Conservation (phyloP, 2,888 invertebrate species). For the Junonia oenone region DNA sequence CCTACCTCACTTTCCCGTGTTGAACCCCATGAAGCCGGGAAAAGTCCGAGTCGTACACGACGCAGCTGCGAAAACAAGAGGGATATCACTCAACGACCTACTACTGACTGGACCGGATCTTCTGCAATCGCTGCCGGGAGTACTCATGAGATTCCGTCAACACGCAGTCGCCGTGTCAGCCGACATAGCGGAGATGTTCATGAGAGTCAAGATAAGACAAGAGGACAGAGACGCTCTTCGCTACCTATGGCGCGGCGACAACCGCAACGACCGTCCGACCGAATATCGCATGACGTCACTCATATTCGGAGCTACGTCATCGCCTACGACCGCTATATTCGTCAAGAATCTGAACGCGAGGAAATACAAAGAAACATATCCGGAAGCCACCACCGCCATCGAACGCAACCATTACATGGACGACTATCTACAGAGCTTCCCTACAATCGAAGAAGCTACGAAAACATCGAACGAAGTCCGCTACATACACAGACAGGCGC, state of each 20-base stretch:
- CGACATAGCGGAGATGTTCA: constrained; percentile 33
- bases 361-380: constrained; percentile 4
- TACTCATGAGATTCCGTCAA: constrained; percentile 28
- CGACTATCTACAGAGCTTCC: constrained; percentile 14
- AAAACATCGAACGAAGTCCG: no score
- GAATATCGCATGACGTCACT: constrained; percentile 28
- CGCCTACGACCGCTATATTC: constrained; percentile 24
- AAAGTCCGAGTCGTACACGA: constrained; percentile 26
- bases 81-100: constrained; percentile 23
- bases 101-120: constrained; percentile 28
- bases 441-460: no score
- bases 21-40: constrained; percentile 23
- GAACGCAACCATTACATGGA: constrained; percentile 18
- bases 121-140: constrained; percentile 27
- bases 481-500: no score
- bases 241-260: constrained; percentile 14
- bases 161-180: constrained; percentile 24
- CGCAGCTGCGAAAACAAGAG: constrained; percentile 22
- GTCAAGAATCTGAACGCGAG: constrained; percentile 20
- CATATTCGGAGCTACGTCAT: constrained; percentile 26
- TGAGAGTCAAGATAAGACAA: constrained; percentile 20
- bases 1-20: constrained; percentile 27
- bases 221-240: constrained; percentile 24
- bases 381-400: constrained; percentile 12
- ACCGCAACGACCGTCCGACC: constrained; percentile 7